phyloP scores from a whole-genome alignment of 2,797 vertebrate genomes.

The Telmatherina bonti region DNA sequence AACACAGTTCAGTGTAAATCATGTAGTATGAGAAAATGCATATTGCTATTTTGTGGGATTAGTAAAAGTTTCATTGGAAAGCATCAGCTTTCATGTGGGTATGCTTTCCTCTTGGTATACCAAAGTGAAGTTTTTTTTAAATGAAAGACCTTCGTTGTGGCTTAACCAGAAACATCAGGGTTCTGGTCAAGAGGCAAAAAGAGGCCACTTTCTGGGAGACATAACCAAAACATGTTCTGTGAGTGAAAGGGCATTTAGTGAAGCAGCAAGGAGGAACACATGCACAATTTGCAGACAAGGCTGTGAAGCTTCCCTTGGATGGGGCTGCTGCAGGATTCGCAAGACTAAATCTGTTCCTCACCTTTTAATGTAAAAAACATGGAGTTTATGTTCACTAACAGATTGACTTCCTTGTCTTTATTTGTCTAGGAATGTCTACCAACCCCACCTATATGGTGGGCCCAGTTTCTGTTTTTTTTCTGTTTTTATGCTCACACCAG shows the following conservation, averaged over 20 bases:
- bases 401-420: slow-evolving; percentile 22
- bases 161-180: slow-evolving; percentile 66
- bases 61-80: slow-evolving; percentile 59
- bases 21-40: slow-evolving; percentile 24
- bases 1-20: slow-evolving; percentile 39
- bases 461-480: slow-evolving; percentile 28
- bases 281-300: slow-evolving; percentile 25
- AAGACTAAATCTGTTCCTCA: slow-evolving; percentile 45
- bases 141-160: slow-evolving; percentile 69
- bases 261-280: slow-evolving; percentile 18
- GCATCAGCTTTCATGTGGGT: slow-evolving; percentile 55
- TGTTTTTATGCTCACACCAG: slow-evolving; percentile 22
- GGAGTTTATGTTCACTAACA: slow-evolving; percentile 44
- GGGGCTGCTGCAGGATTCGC: slow-evolving; percentile 43
- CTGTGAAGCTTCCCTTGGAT: slow-evolving; percentile 24
- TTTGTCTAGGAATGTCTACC: slow-evolving; percentile 16
- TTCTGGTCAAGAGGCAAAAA: slow-evolving; percentile 42
- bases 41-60: slow-evolving; percentile 60
- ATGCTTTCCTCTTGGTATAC: slow-evolving; percentile 25
- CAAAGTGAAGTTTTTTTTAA: slow-evolving; percentile 58
- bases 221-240: slow-evolving; percentile 52
- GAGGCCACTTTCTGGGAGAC: slow-evolving; percentile 48
- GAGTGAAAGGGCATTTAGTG: slow-evolving; percentile 32
- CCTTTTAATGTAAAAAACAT: slow-evolving; percentile 49
- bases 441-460: slow-evolving; percentile 14